phyloP scores from a whole-genome alignment of 2,888 invertebrate genomes.

The Volucella inanis region DNA sequence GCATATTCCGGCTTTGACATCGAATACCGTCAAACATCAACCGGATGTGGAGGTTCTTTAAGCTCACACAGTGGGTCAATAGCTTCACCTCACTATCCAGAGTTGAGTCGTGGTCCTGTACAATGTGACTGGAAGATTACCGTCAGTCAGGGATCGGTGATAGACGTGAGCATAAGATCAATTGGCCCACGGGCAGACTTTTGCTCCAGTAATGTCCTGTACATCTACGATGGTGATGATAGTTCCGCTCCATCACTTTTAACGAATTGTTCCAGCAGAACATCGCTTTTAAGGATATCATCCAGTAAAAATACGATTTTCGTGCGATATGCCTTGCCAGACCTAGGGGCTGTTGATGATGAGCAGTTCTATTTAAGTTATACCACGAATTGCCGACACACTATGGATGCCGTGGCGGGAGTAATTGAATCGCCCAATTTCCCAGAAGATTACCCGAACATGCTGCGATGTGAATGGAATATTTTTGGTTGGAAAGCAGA shows the following conservation, averaged over 20 bases:
- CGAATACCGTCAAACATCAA: slow-evolving; percentile 86
- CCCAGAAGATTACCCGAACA: slow-evolving; percentile 87
- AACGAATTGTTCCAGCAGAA: slow-evolving; percentile 76
- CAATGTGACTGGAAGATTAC: slow-evolving; percentile 93
- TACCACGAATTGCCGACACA: slow-evolving; percentile 77
- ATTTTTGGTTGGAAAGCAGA: slow-evolving; percentile 90
- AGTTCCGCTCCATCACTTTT: slow-evolving; percentile 72
- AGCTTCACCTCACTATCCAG: slow-evolving; percentile 93
- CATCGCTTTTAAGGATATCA: slow-evolving; percentile 53
- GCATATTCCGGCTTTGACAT: slow-evolving; percentile 88
- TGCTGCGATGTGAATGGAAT: slow-evolving; percentile 89
- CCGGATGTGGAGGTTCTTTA: slow-evolving; percentile 92
- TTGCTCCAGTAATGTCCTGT: slow-evolving; percentile 87
- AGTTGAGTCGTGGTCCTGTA: slow-evolving; percentile 87
- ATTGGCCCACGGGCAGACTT: slow-evolving; percentile 85
- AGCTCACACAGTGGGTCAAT: slow-evolving; percentile 89
- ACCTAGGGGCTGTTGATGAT: slow-evolving; percentile 54
- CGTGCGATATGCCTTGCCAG: slow-evolving; percentile 77
- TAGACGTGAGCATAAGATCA: slow-evolving; percentile 87
- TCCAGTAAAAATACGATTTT: slow-evolving; percentile 78
- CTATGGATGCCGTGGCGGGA: slow-evolving; percentile 84
- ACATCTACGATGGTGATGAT: slow-evolving; percentile 79
- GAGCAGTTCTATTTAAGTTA: slow-evolving; percentile 79
- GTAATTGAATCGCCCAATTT: slow-evolving; percentile 95
- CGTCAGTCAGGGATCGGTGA: slow-evolving; percentile 88